Evolutionary conservation across 1,140 invertebrate species (phyloP), one percentile per base, ranked within the genome.

Genomic region (Sesamia nonagrioides): DNA sequence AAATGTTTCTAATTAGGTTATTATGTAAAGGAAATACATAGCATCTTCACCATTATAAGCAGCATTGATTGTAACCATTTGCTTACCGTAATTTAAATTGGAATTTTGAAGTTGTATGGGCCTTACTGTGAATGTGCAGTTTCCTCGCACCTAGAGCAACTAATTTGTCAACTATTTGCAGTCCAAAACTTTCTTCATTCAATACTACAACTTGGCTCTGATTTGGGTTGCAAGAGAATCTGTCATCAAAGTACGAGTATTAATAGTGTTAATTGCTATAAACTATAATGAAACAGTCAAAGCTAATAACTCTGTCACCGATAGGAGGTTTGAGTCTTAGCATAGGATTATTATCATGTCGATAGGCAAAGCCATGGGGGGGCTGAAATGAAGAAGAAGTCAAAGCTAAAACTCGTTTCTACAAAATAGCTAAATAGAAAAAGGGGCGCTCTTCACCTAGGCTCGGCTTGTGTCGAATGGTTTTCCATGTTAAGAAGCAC

Each of bases 401-500:
- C n/a, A n/a, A n/a, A n/a, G n/a, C n/a, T n/a, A n/a, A n/a, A n/a
- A 1, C 27, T 27, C 27, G 27, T 27, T 27, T 3, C 27, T 27
- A 27, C 27, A 27, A 27, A 27, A 27, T 27, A 1, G 27, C 27
- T 1, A 27, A 27, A 27, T 3, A 27, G 27, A 27, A 27, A 27
- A 27, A 27, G 27, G 27, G 27, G 1, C 27, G 1, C 27, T 27
- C 3, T 27, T 27, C 27, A 86, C 85, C 85, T 83, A 0, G 77
- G 80, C 45, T 77, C 33, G 15, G 63, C 68, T 5, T 15, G 8
- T 7, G 33, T 48, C 9, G 15, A 15, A 0, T 35, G 3, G 0
- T 66, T 69, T 5, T 73, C 15, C 9, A 83, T 17, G 0, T 37
- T 40, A n/a, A 87, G 37, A 33, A 87, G 77, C 21, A 86, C 82